Conservation (phyloP, 2,888 invertebrate genomes). For the Mamestra brassicae region DNA sequence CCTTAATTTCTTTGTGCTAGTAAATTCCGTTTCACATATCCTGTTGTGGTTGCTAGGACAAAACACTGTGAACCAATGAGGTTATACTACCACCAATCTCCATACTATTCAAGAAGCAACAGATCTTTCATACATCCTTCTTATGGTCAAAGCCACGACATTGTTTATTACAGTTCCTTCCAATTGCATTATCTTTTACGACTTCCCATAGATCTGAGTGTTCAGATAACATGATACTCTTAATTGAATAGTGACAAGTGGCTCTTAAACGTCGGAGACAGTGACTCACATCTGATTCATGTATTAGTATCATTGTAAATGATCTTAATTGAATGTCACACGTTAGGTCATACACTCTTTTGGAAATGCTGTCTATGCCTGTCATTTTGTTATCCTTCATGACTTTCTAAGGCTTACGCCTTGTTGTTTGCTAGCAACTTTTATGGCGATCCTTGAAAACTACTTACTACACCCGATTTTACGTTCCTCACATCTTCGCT, state of each 20-base stretch:
- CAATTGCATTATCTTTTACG: slow-evolving; percentile 26
- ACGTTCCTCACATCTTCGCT: no score
- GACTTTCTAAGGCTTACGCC: no score
- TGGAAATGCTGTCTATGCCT: background rate
- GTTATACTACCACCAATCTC: background rate
- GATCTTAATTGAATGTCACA: slow-evolving; percentile 53
- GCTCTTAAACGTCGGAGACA: slow-evolving; percentile 15
- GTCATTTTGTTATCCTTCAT: no score
- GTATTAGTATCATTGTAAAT: slow-evolving; percentile 50
- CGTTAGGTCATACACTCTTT: slow-evolving; percentile 33
- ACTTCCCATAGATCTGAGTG: slow-evolving; percentile 2
- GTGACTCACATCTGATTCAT: slow-evolving; percentile 66
- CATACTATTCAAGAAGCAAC: background rate
- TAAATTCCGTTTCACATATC: no score
- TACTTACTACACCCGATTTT: no score
- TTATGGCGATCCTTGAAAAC: no score
- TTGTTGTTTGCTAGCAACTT: no score
- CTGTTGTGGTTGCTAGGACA: background rate
- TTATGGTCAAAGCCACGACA: background rate
- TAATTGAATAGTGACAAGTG: slow-evolving; percentile 45
- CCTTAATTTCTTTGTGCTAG: no score
- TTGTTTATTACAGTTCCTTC: background rate
- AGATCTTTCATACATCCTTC: background rate
- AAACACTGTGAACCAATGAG: background rate
- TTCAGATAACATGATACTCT: slow-evolving; percentile 29